Base-by-base conservation (phyloP, 2,113 vertebrate genomes). In the Notothenia coriiceps region DNA sequence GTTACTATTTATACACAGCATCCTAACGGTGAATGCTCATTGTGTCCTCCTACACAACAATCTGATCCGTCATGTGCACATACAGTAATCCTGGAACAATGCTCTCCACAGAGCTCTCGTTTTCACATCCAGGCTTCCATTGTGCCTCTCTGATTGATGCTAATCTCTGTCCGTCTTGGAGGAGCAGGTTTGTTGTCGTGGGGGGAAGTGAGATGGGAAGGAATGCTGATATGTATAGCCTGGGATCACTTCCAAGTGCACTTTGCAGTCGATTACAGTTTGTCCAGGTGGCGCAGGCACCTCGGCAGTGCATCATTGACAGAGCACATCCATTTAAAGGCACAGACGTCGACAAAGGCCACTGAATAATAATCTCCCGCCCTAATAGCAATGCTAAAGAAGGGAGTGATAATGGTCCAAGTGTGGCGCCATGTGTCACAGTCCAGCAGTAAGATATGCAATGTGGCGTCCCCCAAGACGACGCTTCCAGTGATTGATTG, bases 231-330 rank as follows among this genome's bases (percentile, higher is more conserved):
- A 76, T 79, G 79, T 29, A 63, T 44, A 70, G 79, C 77, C 88
- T 80, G 86, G 92, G 90, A 91, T 80, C 74, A 63, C 59, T 70
- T 92, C 93, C 94, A 94, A 90, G 73, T 83, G 83, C 90, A 91
- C 91, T 93, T 94, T 91, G 89, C 89, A 90, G 93, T 92, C 80
- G 86, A 92, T 93, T 93, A 92, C 86, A 91, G 91, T 88, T 93
- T 78, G 87, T 85, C 90, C 92, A 93, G 91, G 90, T 94, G 88
- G 88, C 29, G 77, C 85, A 90, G 92, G 89, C 86, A 87, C 74
- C 83, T 81, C 84, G 85, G 88, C 89, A 85, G 86, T 40, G 77
- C 86, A 71, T 81, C 82, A 74, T 76, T 84, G 91, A 84, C 88
- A 56, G 65, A 89, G 70, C 73, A 66, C 85, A 78, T 79, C 75